Base-by-base conservation (phyloP, 2,113 vertebrate species). In the Lophura nycthemera region DNA sequence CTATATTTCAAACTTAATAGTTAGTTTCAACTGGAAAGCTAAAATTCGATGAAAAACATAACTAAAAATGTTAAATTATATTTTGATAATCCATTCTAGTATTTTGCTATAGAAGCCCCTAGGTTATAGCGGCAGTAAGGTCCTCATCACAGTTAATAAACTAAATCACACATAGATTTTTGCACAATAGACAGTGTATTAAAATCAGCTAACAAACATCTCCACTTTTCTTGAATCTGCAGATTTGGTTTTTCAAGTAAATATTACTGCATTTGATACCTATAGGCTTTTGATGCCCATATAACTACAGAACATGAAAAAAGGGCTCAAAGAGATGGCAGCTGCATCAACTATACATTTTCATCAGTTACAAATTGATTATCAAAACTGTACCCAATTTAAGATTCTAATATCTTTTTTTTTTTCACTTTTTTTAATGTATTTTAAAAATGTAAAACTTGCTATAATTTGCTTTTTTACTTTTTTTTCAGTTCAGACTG, bases 381-480 rank as follows among this genome's bases (percentile, higher is more conserved):
- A 84, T 36, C 1, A 29, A 85, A 87, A 64, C 10, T 43, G 10
- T 45, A 32, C 6, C 4, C n/a, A 4, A 29, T 45, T 87, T 75
- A 2, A 3, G 50, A 48, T 8, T 11, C 11, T 63, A 25, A 14
- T 9, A 13, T 12, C 50, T 72, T 71, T 43, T 43, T 60, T 45
- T 8, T 3, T 91, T 2, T 42, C 47, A 48, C 47, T 25, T 50
- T 50, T 50, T 76, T 72, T 57, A 76, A 27, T 1, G 48, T 18
- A 54, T 48, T 43, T 45, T 1, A 45, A 57, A 77, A 81, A 52
- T 29, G 13, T 20, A 21, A 60, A 70, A 19, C 13, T 6, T 6
- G 1, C 20, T 69, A 52, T 32, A 30, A 24, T 0, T 7, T 27
- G 24, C 22, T 3, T 5, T 38, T 47, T 47, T 47, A 10, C 9